Evolutionary conservation across 2,113 vertebrate species (phyloP), one percentile per base, ranked within the genome.

Genomic region (Vulpes vulpes): DNA sequence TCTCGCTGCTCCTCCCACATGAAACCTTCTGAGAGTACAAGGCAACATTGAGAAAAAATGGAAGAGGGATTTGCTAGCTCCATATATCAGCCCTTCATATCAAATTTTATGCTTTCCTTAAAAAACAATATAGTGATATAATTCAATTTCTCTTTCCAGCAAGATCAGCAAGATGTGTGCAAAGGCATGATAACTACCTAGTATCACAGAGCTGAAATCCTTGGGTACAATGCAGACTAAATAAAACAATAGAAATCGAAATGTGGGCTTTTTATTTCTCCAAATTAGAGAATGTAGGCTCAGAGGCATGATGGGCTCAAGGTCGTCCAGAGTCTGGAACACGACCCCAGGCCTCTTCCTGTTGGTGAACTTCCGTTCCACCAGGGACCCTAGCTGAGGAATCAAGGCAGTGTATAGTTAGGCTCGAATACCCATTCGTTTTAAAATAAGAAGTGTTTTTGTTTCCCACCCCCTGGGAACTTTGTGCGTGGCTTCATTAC

Each of bases 291-390:
- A 90, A 86, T 49, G 76, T 16, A 25, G 32, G 8, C 30, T 95
- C 22, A 9, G 25, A 80, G 30, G 49, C 67, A 27, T 1, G 38
- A 57, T 12, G 8, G 3, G 32, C 5, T 64, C 20, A 57, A 6
- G 11, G n/a, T 85, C 30, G 0, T 12, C 32, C 7, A 1, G 14
- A 30, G 22, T 12, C 11, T 10, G 22, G 15, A 49, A 15, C 7
- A 0, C 2, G 27, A 19, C 8, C 16, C 4, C 14, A 0, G 0
- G 2, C 8, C 22, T 57, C 7, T 43, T 65, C 30, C 10, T 49
- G 16, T 14, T 11, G 32, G 8, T 6, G 6, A 38, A 2, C 3
- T 62, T 20, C 30, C 16, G 30, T 49, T 35, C 53, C 49, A 64
- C 11, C 25, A 22, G 60, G n/a, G 11, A 57, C 14, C 4, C 51